A percentile compares a stretch with the other conserved stretches of the same genome.
Conservation (phyloP, 2,797 vertebrate genomes). For the Enteromius fasciolatus region DNA sequence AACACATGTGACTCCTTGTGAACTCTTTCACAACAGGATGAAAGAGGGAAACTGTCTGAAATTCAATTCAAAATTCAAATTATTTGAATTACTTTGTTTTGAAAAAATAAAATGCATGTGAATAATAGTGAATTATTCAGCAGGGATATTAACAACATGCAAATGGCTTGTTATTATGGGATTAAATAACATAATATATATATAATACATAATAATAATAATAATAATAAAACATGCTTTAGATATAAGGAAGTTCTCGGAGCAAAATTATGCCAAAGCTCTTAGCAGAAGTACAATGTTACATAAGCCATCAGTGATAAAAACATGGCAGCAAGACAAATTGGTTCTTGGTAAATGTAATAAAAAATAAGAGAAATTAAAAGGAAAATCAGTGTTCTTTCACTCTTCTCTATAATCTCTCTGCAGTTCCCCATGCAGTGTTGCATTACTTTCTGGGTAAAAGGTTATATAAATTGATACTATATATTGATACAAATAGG, state of each 20-base stretch:
- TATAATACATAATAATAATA: too few relatives aligned
- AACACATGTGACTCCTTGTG: neutral
- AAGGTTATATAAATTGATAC: neutral
- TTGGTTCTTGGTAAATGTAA: neutral
- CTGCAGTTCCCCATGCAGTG: neutral
- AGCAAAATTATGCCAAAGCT: neutral
- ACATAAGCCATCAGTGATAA: neutral
- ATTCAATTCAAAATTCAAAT: too few relatives aligned
- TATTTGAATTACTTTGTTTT: neutral
- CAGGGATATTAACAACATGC: neutral
- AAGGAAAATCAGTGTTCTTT: neutral
- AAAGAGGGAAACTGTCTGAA: conserved; percentile 14
- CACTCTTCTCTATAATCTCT: neutral
- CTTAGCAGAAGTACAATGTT: neutral
- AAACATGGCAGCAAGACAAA: neutral
- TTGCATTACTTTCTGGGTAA: neutral
- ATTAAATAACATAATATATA: neutral
- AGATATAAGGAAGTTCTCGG: neutral
- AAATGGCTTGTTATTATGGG: neutral
- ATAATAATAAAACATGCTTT: neutral
- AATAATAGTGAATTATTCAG: neutral
- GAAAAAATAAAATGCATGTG: neutral
- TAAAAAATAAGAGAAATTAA: neutral
- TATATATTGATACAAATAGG: neutral
- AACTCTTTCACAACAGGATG: conserved; percentile 44